Base-by-base conservation (phyloP, 2,797 vertebrate genomes). In the Petrocephalus schoutedeni region DNA sequence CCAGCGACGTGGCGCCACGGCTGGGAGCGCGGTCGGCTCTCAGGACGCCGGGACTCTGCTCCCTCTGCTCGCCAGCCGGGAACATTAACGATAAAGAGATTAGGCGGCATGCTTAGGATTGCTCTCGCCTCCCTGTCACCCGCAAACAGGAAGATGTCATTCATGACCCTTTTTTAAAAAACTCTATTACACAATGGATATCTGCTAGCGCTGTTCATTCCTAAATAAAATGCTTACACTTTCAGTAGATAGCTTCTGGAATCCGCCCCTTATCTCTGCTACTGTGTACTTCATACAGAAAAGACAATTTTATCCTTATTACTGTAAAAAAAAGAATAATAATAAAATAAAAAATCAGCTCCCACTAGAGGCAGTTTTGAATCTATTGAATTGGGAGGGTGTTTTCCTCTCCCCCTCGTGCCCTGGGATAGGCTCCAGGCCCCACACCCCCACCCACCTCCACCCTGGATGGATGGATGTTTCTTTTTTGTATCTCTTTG, bases 231-330 rank as follows among this genome's bases (percentile, higher is more conserved):
- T 74, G 82, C 82, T 57, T 49, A 14, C n/a, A 45, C 28, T 5
- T 56, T 85, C 28, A 5, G 80, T 32, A 23, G 87, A 36, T 61
- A 54, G 23, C 71, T 54, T 85, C 59, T 61, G 3, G 59, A 85
- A 59, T 21, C 87, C 28, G 4, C 23, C 59, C 56, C 53, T 86
- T 80, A 77, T 88, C 88, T 80, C n/a, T 9, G 36, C n/a, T 32
- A 51, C 61, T 54, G 32, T 59, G 53, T 32, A 36, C 41, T 36
- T n/a, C 67, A 80, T 80, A 67, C 21, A 64, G 83, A 77, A 85
- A 85, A 86, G 67, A 80, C 88, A 45, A 51, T 86, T 86, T 77
- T 71, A 45, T 54, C 85, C 67, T 61, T 49, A 80, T 88, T 85
- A 88, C 80, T 23, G 14, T 83, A 51, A 23, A 45, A 88, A 71